Evolutionary conservation across 1,140 invertebrate species (phyloP), one percentile per base, ranked within the genome.

Genomic region (Drosophila miranda): DNA sequence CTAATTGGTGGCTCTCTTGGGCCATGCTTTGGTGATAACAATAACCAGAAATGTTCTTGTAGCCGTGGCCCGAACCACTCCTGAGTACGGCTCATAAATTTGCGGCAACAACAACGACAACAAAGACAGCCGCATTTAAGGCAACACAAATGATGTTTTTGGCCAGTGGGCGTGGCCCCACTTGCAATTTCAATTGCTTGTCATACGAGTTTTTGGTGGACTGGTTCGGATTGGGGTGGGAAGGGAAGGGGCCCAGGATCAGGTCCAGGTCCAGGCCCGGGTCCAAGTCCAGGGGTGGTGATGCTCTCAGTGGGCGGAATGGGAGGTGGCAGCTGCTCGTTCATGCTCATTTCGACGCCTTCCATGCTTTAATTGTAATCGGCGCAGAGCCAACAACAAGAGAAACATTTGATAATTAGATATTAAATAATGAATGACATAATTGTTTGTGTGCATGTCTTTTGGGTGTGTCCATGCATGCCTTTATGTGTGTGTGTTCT

Each of bases 351-450:
- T 86, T 80, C 76, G 77, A 76, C 80, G 80, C 80, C 80, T 86
- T 84, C 73, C 83, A 80, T 77, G 81, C 74, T 84, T 84, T 84
- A 86, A 84, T 84, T 84, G 80, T 84, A 80, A 80, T 83, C 80
- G 60, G 45, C 16, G 62, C 57, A 50, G 16, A 52, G 23, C 43
- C 61, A 44, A 16, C 44, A 43, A 19, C 51, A 30, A 14, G 34
- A 46, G 51, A 45, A 51, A 64, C 78, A 57, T 38, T 68, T 71
- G 64, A 84, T 84, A 78, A 86, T 84, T 86, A 73, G 72, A 78
- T 83, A 81, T 86, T 84, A 84, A 84, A 86, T 86, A 86, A 86
- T 80, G 71, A 86, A 84, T 84, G 75, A 75, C 77, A 56, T 74
- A 81, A 80, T 71, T 71, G 77, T 76, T 51, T 75, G 5, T 26